Base-by-base conservation (phyloP, 2,888 invertebrate species). In the Hirudinaria manillensis region DNA sequence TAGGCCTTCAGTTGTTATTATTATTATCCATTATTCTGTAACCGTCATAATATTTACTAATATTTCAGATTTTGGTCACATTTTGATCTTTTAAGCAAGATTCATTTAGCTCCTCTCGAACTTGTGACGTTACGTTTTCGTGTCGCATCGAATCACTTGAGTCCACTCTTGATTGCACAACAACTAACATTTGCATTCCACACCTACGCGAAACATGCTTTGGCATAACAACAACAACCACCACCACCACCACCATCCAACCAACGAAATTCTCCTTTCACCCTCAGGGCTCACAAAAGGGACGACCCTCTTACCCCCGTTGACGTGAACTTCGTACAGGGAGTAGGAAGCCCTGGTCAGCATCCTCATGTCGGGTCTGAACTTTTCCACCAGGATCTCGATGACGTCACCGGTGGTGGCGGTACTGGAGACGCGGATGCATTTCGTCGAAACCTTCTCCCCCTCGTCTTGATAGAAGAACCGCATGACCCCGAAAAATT, bases 341-440 rank as follows among this genome's bases (percentile, higher is more conserved):
- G 83, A 81, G 77, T 85, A 85, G 76, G 80, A 80, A 70, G 80
- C 82, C 67, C 81, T 81, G 6, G 89, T 89, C 72, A 91, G 86
- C 97, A 99, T 98, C 80, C 95, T 90, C 94, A 99, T 95, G 87
- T 99, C 99, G 29, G 99, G 98, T 83, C 98, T 92, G 88, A 99
- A 99, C 88, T 99, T 99, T 87, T 98, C 98, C 81, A 99, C 93
- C 79, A 99, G 89, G n/a, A 13, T 95, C 85, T 93, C 94, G 86
- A 99, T 94, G 80, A 99, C 97, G 85, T 95, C 95, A 85, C 91
- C 90, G 79, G 96, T 93, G 65, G 94, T 95, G 70, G 98, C 98
- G 81, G 95, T 94, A 77, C 94, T 95, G 72, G 97, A 93, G 72
- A 99, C 98, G 76, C 98, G 90, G 81, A 99, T 95, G 87, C 99